Base-by-base conservation (phyloP, 2,888 invertebrate species). In the Drosophila kokeensis region DNA sequence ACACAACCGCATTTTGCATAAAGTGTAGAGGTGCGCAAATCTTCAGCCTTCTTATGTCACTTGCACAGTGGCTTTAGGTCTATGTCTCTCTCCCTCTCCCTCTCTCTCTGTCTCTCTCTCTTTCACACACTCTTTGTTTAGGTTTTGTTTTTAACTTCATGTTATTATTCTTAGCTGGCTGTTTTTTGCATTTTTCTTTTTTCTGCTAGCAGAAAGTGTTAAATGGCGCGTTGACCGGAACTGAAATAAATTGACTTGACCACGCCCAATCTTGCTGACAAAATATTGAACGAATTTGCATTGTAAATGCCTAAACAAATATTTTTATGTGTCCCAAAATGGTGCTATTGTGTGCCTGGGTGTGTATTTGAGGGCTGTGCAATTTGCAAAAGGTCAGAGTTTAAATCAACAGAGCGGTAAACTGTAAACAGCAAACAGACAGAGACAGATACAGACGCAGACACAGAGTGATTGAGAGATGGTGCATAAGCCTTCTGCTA, bases 231-330 rank as follows among this genome's bases (percentile, higher is more conserved):
- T 82, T 89, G 81, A 81, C 79, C 79, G 79, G 79, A 78, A 77
- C 58, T 52, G 24, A 32, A 58, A 79, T 76, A 84, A 89, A 84
- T 84, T 89, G 84, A 84, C 89, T 89, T 76, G 82, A 80, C 71
- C 76, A 81, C 78, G 78, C 78, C 78, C 77, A 48, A n/a, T 24
- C 11, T 24, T 27, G 27, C 21, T 40, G 27, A 30, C 67, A 64
- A 77, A 76, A 67, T 74, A 84, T 81, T 81, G 81, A 87, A 85
- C 70, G 89, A 87, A 84, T 84, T 89, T 84, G 86, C 84, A 84
- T 84, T 84, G 89, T 84, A 82, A 87, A 82, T 87, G 83, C 84
- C 84, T 84, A 84, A 89, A 77, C 88, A 84, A 89, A 84, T 80
- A 87, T 77, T 81, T 81, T 78, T 70, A 63, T 77, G 67, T 40